Percentiles rank a stretch among this genome's conserved stretches.
Conservation (phyloP, 2,888 invertebrate genomes). For the Dysmachus trigonus region DNA sequence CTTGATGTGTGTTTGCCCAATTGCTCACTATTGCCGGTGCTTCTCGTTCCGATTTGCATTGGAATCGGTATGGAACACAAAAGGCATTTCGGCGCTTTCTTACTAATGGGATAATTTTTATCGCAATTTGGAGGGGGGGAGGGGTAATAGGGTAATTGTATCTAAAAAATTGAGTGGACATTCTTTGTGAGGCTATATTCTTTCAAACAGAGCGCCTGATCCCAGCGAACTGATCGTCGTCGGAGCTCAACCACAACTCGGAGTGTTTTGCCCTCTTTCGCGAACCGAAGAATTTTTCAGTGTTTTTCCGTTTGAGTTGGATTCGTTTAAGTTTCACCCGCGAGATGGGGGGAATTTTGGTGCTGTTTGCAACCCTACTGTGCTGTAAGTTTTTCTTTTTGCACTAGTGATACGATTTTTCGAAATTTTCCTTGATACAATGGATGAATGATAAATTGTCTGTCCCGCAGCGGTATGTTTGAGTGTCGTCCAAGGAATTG, state of each 20-base stretch:
- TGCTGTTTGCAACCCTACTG: not conserved
- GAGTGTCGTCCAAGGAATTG: constrained; percentile 60
- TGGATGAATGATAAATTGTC: not conserved
- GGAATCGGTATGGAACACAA: no score
- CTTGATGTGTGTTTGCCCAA: no score
- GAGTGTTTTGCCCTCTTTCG: not conserved
- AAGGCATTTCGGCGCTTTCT: no score
- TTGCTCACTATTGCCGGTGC: no score
- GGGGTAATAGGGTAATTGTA: no score
- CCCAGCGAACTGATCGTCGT: not conserved
- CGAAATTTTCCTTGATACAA: not conserved
- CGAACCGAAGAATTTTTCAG: not conserved
- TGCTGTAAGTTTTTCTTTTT: not conserved
- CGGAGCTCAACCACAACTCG: not conserved
- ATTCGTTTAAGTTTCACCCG: not conserved
- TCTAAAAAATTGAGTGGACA: no score
- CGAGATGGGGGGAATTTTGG: not conserved
- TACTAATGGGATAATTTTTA: no score
- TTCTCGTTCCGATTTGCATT: no score
- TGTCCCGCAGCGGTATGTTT: constrained; percentile 53
- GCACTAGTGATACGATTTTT: not conserved
- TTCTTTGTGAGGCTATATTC: no score
- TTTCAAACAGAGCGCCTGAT: not conserved
- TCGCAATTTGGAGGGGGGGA: no score
- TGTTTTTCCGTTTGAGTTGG: not conserved